A percentile compares a stretch with the other conserved stretches of the same genome.
These are phyloP conservation scores for Odontamblyopus lacepedii DNA, from an alignment of 2,797 vertebrate genomes.

Conservation along the genomic window DNA sequence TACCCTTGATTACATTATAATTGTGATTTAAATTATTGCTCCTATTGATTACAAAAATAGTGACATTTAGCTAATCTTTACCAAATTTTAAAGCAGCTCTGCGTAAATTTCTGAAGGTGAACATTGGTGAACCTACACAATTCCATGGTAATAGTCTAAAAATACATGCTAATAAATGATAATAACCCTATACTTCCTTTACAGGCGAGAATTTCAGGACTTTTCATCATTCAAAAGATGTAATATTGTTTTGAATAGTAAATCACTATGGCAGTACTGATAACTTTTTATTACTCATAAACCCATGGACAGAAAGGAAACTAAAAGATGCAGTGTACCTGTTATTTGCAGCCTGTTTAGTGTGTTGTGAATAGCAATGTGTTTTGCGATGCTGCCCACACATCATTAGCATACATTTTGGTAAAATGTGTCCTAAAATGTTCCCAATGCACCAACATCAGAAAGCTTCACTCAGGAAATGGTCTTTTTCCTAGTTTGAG, in stretches of 20 bases:
- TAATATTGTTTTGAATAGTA: too few species aligned
- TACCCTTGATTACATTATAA: background rate
- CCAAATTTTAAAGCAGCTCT: too few species aligned
- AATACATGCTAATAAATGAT: too few species aligned
- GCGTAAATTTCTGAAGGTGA: too few species aligned
- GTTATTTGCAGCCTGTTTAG: constrained; percentile 19
- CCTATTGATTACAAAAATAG: background rate
- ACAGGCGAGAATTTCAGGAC: too few species aligned
- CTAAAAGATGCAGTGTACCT: constrained; percentile 19
- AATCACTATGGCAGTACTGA: too few species aligned
- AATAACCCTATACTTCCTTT: too few species aligned
- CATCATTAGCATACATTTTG: constrained; percentile 22
- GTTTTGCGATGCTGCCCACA: constrained; percentile 16
- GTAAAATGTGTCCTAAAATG: background rate
- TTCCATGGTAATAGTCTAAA: too few species aligned
- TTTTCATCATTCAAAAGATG: too few species aligned
- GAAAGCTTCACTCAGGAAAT: background rate
- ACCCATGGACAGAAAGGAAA: background rate
- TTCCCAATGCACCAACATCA: background rate
- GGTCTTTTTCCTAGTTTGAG: background rate
- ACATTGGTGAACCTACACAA: too few species aligned
- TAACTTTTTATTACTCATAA: too few species aligned
- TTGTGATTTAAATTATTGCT: background rate
- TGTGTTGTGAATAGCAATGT: constrained; percentile 19
- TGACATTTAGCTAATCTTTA: background rate